Percentiles rank a stretch among this genome's conserved stretches.
Conservation (phyloP, 2,113 vertebrate genomes). For the Petromus typicus region DNA sequence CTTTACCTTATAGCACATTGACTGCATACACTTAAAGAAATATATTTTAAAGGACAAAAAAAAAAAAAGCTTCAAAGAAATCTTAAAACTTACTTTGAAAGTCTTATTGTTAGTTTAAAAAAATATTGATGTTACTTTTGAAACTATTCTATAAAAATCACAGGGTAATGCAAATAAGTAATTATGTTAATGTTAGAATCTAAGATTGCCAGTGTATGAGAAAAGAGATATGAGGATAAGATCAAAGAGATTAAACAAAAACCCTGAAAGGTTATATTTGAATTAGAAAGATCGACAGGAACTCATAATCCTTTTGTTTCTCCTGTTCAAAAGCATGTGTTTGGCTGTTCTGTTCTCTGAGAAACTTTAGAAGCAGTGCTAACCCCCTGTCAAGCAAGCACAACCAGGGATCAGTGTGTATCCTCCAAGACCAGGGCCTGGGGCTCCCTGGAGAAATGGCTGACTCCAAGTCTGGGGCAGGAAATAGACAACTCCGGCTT, state of each 20-base stretch:
- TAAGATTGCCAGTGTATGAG: neutral
- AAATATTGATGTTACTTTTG: constrained; percentile 48
- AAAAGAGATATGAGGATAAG: constrained; percentile 31
- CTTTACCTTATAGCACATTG: neutral
- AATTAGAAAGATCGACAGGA: neutral
- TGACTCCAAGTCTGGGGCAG: neutral
- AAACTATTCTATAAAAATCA: constrained; percentile 44
- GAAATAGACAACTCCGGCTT: neutral
- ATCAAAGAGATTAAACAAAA: constrained; percentile 63
- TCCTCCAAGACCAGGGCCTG: neutral
- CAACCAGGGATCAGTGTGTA: neutral
- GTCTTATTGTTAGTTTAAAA: constrained; percentile 43
- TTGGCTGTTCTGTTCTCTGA: neutral
- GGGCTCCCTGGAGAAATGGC: neutral
- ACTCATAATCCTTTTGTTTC: neutral
- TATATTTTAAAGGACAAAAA: constrained; percentile 25
- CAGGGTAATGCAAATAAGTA: constrained; percentile 49
- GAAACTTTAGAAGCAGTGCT: neutral
- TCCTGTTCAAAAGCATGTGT: constrained; percentile 19
- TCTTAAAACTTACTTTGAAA: constrained; percentile 49
- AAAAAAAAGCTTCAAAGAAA: neutral
- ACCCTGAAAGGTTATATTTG: constrained; percentile 13
- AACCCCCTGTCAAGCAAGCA: neutral
- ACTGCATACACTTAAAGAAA: neutral
- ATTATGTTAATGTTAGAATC: constrained; percentile 57